Evolutionary conservation across 1,140 invertebrate species (phyloP).

Genomic region (Aricia agestis): DNA sequence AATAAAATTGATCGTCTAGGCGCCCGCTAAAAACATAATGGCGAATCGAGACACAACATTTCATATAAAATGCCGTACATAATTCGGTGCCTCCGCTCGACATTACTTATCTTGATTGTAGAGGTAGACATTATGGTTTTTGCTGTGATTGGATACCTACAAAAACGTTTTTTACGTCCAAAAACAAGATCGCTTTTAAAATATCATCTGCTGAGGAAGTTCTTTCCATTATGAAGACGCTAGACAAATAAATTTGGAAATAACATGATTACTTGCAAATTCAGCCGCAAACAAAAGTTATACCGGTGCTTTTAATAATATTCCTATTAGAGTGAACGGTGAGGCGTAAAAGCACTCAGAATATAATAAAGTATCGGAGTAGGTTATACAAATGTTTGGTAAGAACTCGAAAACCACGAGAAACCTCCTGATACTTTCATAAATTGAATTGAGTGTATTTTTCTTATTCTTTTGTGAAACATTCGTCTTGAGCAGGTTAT

Average conservation of each 20-base stretch:
- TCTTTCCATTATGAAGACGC: neutral
- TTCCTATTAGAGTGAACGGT: neutral
- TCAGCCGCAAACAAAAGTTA: neutral
- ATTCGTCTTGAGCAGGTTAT: neutral
- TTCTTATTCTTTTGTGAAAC: neutral
- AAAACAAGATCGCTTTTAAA: neutral
- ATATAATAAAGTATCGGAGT: neutral
- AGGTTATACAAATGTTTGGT: neutral
- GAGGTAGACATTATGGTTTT: too few relatives aligned
- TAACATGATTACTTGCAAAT: constrained; percentile 1
- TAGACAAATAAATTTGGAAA: neutral
- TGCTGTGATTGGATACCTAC: too few relatives aligned
- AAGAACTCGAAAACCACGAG: neutral
- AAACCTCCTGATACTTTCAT: neutral
- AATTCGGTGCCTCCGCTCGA: too few relatives aligned
- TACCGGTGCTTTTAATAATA: neutral
- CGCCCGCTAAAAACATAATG: too few relatives aligned
- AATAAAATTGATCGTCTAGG: too few relatives aligned
- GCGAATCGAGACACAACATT: too few relatives aligned
- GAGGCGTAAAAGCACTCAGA: neutral
- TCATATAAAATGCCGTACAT: too few relatives aligned
- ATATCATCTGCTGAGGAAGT: neutral
- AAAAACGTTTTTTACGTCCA: too few relatives aligned
- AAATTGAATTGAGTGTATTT: constrained; percentile 1
- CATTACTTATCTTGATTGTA: too few relatives aligned